Conservation (phyloP, 2,113 vertebrate genomes). For the Zosterops lateralis region DNA sequence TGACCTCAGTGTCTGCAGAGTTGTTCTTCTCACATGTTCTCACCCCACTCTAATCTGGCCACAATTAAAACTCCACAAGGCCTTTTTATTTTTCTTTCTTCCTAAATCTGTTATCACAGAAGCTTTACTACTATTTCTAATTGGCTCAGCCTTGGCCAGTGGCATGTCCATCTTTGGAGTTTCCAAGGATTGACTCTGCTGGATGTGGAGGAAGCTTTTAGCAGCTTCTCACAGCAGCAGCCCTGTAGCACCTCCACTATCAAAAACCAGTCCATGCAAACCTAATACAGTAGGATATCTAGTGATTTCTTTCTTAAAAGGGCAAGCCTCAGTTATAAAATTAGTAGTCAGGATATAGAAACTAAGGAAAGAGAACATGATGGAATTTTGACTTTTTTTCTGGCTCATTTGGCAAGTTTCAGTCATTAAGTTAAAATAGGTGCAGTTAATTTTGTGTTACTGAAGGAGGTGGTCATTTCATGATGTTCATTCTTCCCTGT, state of each 20-base stretch:
- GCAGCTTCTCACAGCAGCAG: neutral
- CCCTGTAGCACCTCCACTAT: no score
- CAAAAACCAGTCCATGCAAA: neutral
- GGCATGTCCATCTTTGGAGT: neutral
- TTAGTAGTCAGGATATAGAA: neutral
- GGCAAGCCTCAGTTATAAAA: neutral
- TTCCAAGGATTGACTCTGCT: neutral
- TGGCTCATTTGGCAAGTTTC: neutral
- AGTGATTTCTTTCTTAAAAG: neutral
- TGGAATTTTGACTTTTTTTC: neutral
- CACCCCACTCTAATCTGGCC: neutral
- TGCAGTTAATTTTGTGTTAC: neutral
- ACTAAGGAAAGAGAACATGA: neutral
- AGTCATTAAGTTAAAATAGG: neutral
- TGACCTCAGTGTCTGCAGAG: neutral
- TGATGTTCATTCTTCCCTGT: neutral
- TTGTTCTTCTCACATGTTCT: neutral
- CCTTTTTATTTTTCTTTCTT: neutral
- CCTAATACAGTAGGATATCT: neutral
- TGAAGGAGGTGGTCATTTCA: neutral
- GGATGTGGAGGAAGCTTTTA: neutral
- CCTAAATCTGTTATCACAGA: no score
- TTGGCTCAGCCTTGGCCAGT: neutral
- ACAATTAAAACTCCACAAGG: neutral
- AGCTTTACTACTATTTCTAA: neutral